Base-by-base conservation (phyloP, 2,888 invertebrate genomes). In the Lymantria dispar region DNA sequence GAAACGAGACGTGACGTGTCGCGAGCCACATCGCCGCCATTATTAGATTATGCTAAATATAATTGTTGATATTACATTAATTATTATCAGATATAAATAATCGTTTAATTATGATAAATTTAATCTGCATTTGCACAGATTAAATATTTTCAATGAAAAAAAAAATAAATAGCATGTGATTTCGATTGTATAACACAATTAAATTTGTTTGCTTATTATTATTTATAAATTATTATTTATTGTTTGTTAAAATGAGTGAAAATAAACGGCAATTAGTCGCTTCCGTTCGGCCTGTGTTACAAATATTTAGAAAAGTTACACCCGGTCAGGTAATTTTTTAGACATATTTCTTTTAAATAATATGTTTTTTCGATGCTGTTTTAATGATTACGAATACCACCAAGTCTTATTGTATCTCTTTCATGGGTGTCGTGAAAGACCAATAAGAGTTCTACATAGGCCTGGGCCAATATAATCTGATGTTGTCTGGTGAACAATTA, bases 241-340 rank as follows among this genome's bases (percentile, higher is more conserved):
- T 11, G 14, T n/a, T 40, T 8, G 10, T 40, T 7, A 48, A 45
- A 50, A 52, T 60, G 55, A 60, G 29, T 13, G 56, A 54, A 31
- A 74, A 74, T 47, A 66, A 72, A 3, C 61, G 73, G 29, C 69
- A 72, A 3, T 58, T 81, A 1, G 76, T 80, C 40, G 67, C 83
- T 22, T 74, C 80, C 1, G 77, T 89, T 54, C 66, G 82, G 47
- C 87, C 89, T 2, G 76, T 86, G 1, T 69, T 88, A 22, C 67
- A 87, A 43, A 80, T 89, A 43, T 86, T 89, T 58, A 87, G 77
- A 12, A 81, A 85, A 76, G 86, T 83, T 10, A 74, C 89, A 0
- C 72, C 89, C 0, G 76, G 76, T 9, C 89, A 89, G 87, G 89
- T 88, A 69, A 30, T 12, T 10, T 3, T 14, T 22, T 22, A 22